These are phyloP conservation scores for Nephrocerus scutellatus DNA, from an alignment of 2,888 invertebrate genomes.

Conservation along the genomic window DNA sequence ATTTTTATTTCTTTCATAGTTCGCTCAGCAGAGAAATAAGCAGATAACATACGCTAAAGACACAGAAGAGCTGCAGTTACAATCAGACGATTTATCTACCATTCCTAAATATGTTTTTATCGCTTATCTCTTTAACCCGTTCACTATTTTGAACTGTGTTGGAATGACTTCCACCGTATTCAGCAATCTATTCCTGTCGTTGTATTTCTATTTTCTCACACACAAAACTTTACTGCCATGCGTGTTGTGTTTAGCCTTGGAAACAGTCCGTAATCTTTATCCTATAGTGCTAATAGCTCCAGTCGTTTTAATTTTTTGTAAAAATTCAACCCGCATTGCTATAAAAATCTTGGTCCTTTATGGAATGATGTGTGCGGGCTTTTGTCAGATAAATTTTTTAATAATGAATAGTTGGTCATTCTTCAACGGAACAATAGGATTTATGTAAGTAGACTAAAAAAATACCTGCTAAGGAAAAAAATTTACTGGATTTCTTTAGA, in stretches of 20 bases:
- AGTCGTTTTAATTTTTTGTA: constrained; percentile 53
- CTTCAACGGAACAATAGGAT: constrained; percentile 68
- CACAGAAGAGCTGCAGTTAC: constrained; percentile 53
- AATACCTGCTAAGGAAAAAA: background rate
- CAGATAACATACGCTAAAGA: constrained; percentile 54
- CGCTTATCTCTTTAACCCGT: constrained; percentile 83
- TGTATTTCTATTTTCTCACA: constrained; percentile 64
- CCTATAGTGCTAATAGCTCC: constrained; percentile 79
- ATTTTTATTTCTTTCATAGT: constrained; percentile 32
- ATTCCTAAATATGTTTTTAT: constrained; percentile 65
- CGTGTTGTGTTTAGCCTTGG: constrained; percentile 64
- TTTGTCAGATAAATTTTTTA: constrained; percentile 45
- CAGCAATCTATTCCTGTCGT: constrained; percentile 73
- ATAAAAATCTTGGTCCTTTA: constrained; percentile 26
- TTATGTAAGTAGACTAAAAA: constrained; percentile 60
- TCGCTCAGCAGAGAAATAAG: constrained; percentile 52
- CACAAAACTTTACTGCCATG: constrained; percentile 58
- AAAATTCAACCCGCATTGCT: constrained; percentile 12
- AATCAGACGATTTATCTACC: constrained; percentile 27
- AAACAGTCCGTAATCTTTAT: constrained; percentile 76
- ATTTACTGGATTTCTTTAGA: constrained; percentile 47
- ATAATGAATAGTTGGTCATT: constrained; percentile 60
- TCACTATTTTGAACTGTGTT: constrained; percentile 76
- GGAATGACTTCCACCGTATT: constrained; percentile 86
- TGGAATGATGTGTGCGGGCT: constrained; percentile 22